phyloP scores from a whole-genome alignment of 1,140 invertebrate species.

The Drosophila littoralis region DNA sequence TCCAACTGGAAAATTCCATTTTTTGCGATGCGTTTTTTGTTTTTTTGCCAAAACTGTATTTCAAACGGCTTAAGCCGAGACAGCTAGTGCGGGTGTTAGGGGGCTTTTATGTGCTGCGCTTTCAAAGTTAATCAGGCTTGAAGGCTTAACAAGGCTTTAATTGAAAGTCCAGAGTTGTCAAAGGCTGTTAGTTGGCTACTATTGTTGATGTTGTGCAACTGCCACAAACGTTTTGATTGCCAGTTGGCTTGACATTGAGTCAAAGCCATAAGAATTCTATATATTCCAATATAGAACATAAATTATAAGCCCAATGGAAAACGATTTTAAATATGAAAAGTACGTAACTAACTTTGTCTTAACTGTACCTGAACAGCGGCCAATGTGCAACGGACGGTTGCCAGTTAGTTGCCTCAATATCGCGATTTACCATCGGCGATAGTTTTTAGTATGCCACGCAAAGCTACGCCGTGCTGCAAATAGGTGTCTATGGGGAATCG shows the following conservation, averaged over 20 bases:
- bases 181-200: conserved; percentile 18
- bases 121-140: conserved; percentile 37
- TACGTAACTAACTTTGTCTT: conserved; percentile 7
- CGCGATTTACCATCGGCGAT: conserved; percentile 17
- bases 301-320: background rate
- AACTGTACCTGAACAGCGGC: conserved; percentile 9
- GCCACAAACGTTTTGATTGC: conserved; percentile 9
- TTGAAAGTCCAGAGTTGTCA: conserved; percentile 52
- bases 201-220: conserved; percentile 21
- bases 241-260: background rate
- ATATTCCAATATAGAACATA: conserved; percentile 6
- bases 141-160: conserved; percentile 53
- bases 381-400: conserved; percentile 32
- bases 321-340: conserved; percentile 7
- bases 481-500: conserved; percentile 65
- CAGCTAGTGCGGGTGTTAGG: background rate
- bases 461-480: conserved; percentile 3
- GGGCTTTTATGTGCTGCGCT: conserved; percentile 5
- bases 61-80: conserved; percentile 15
- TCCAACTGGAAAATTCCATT: conserved; percentile 34
- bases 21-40: conserved; percentile 9
- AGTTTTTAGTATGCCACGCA: conserved; percentile 45
- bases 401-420: conserved; percentile 8
- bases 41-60: conserved; percentile 10
- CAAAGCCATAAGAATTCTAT: background rate